phyloP scores from a whole-genome alignment of 2,888 invertebrate species.

The Choristoneura rosaceana region DNA sequence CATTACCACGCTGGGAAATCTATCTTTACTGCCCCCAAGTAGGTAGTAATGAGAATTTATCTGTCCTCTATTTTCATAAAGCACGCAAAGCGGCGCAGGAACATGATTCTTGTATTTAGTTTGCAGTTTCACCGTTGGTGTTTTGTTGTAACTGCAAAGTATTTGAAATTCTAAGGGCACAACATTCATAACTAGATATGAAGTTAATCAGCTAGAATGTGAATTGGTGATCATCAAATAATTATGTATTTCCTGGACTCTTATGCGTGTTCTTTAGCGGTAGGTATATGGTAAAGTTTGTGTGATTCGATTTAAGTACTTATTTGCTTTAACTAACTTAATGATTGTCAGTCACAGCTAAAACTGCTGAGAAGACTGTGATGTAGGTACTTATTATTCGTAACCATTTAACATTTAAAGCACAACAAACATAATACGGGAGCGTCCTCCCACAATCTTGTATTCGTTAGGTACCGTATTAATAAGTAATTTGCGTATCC shows the following conservation, averaged over 20 bases:
- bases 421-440: constrained; percentile 17
- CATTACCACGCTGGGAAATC: constrained; percentile 73
- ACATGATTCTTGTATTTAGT: constrained; percentile 64
- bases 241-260: no score
- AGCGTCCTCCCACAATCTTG: constrained; percentile 19
- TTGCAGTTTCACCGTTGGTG: constrained; percentile 59
- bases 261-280: no score
- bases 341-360: no score
- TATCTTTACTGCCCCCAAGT: constrained; percentile 66
- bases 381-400: not conserved
- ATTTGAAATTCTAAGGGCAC: constrained; percentile 54
- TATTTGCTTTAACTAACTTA: no score
- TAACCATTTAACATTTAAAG: not conserved
- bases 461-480: constrained; percentile 62
- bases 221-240: not conserved
- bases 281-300: no score
- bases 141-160: constrained; percentile 61
- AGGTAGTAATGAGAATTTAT: constrained; percentile 73
- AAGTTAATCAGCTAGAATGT: not conserved
- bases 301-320: no score
- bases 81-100: constrained; percentile 61
- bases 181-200: constrained; percentile 5
- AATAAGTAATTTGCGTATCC: constrained; percentile 67
- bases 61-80: constrained; percentile 76
- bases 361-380: no score